Evolutionary conservation across 2,113 vertebrate species (phyloP).

Genomic region (Podilymbus podiceps): DNA sequence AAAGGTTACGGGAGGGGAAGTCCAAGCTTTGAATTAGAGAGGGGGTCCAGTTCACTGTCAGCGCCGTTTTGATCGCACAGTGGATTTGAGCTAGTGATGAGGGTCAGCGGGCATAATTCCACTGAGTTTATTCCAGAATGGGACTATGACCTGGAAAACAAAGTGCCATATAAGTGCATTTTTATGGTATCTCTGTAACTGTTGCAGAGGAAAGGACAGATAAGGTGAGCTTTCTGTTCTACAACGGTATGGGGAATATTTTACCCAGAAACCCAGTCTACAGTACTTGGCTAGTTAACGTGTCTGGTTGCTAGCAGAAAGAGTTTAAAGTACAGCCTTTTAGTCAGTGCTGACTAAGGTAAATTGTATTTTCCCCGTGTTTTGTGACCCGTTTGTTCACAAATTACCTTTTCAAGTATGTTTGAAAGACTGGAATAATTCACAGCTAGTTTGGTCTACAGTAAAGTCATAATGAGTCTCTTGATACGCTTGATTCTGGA

Average conservation of each 20-base stretch:
- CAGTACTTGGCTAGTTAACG: not conserved
- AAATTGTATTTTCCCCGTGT: not conserved
- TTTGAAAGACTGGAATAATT: not conserved
- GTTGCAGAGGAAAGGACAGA: not conserved
- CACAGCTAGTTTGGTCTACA: not conserved
- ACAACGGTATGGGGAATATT: not conserved
- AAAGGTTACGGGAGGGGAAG: not conserved
- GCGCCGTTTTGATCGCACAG: not conserved
- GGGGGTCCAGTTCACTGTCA: not conserved
- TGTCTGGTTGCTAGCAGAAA: not conserved
- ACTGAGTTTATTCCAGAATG: not conserved
- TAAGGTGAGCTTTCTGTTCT: not conserved
- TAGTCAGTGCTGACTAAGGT: not conserved
- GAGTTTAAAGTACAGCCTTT: not conserved
- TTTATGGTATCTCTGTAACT: not conserved
- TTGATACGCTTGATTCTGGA: not conserved
- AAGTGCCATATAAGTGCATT: not conserved
- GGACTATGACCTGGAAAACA: fast-evolving
- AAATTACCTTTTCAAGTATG: not conserved
- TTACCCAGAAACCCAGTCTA: not conserved
- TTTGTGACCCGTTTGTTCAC: not conserved
- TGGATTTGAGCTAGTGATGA: not conserved
- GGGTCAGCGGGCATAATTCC: not conserved
- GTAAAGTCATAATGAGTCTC: not conserved
- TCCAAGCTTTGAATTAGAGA: not conserved